phyloP scores from a whole-genome alignment of 2,888 invertebrate genomes.

The Scrobipalpa costella region DNA sequence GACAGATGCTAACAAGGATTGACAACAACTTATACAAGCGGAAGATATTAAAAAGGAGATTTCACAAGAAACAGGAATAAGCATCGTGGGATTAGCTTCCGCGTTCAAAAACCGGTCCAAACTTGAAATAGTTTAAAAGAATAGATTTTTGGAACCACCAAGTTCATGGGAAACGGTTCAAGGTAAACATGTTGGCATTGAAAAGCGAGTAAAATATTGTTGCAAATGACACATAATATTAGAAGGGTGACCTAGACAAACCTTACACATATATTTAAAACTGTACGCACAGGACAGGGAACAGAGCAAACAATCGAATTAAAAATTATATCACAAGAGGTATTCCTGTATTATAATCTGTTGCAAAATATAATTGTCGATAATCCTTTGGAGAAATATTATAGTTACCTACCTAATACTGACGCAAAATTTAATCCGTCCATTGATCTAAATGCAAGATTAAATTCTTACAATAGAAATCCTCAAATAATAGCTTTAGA shows the following conservation, averaged over 20 bases:
- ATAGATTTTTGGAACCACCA: conserved; percentile 33
- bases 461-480: conserved; percentile 12
- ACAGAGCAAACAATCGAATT: conserved; percentile 2
- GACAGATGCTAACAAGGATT: conserved; percentile 53
- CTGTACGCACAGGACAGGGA: not conserved
- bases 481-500: conserved; percentile 40
- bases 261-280: not conserved
- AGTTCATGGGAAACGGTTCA: conserved; percentile 39
- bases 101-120: conserved; percentile 64
- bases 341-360: not conserved
- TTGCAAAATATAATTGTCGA: conserved; percentile 14
- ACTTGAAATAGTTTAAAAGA: conserved; percentile 35
- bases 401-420: not conserved
- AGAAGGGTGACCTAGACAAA: not conserved
- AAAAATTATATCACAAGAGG: not conserved
- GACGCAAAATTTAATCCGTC: not conserved
- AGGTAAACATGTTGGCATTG: conserved; percentile 18
- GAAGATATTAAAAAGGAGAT: conserved; percentile 33
- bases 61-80: conserved; percentile 66
- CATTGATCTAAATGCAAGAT: conserved; percentile 11
- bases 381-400: conserved; percentile 7
- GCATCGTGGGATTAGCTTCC: conserved; percentile 66
- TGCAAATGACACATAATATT: conserved; percentile 10
- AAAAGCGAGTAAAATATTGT: not conserved
- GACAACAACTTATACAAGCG: conserved; percentile 25